Evolutionary conservation across 2,113 vertebrate genomes (phyloP), one percentile per base, ranked within the genome.

Genomic region (Halichoeres trimaculatus): DNA sequence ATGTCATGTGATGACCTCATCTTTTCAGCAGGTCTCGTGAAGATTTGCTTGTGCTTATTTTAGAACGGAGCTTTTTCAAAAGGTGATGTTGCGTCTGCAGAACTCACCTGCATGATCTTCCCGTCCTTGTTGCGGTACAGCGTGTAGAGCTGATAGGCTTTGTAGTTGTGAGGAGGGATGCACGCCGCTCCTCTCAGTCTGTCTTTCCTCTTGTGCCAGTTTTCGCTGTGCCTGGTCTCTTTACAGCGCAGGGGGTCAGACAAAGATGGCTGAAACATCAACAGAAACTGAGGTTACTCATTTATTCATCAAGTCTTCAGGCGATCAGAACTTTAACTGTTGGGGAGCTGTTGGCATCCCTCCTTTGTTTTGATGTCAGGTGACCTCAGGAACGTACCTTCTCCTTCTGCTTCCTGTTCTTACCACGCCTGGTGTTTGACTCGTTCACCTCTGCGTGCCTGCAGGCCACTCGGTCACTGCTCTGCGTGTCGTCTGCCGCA

Each of bases 71-170:
- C n/a, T n/a, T n/a, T n/a, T n/a, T n/a, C n/a, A n/a, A 30, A 30
- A 30, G 30, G 30, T 30, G 30, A 30, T 30, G n/a, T n/a, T n/a
- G n/a, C n/a, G n/a, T 30, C 6, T 30, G 3, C 6, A 2, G 10
- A 10, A 1, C 62, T 85, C 84, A 97, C 98, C 96, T 99, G 98
- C 98, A 99, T 98, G 89, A 99, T 93, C 88, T 96, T 99, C 5
- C 98, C 98, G 0, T 99, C 94, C 84, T 96, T 95, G 13, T 92
- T 96, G 22, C 98, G 93, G 83, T 99, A 99, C 11, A 99, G 93
- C 0, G 98, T 99, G 90, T 99, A 99, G 0, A 99, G 95, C 91
- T 99, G 98, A 89, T 96, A 99, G 5, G 97, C 98, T 70, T 97
- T 95, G 69, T 95, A 96, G 88, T 95, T 95, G 12, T 99, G 97